Percentiles rank a stretch among this genome's conserved stretches.
phyloP scores from a whole-genome alignment of 2,888 invertebrate species.

The Pyrochroa serraticornis region DNA sequence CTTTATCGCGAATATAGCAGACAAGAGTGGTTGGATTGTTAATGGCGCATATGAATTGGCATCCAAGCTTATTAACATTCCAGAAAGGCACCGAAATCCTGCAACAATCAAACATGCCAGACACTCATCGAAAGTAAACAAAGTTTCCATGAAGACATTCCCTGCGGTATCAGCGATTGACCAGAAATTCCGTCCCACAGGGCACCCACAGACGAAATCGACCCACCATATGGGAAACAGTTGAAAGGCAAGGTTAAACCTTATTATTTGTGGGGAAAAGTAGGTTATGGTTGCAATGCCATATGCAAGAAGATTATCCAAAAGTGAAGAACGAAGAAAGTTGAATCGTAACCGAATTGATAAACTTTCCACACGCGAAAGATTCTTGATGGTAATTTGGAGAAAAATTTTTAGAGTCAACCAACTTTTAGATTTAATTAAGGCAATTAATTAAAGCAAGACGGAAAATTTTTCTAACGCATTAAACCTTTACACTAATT shows the following conservation, averaged over 20 bases:
- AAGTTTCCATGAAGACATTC: conserved; percentile 5
- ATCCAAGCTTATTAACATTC: conserved; percentile 16
- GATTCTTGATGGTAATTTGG: neutral
- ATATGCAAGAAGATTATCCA: conserved; percentile 2
- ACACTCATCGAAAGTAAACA: conserved; percentile 12
- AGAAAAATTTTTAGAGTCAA: conserved; percentile 2
- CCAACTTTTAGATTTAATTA: conserved; percentile 7
- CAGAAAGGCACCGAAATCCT: conserved; percentile 6
- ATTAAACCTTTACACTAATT: conserved; percentile 13
- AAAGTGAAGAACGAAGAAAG: conserved; percentile 10
- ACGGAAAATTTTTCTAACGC: conserved; percentile 8
- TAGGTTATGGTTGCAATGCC: conserved; percentile 25
- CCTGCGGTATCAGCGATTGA: neutral
- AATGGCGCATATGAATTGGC: conserved; percentile 11
- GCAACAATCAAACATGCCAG: neutral
- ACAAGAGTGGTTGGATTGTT: conserved; percentile 5
- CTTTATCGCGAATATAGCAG: neutral
- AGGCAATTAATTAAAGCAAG: conserved; percentile 7
- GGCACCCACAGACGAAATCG: conserved; percentile 23
- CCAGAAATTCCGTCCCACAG: conserved; percentile 20
- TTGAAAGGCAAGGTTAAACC: conserved; percentile 34
- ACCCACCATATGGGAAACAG: conserved; percentile 33
- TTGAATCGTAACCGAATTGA: neutral
- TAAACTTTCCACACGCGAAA: conserved; percentile 9
- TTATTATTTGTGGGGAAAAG: conserved; percentile 26